Evolutionary conservation across 2,113 vertebrate species (phyloP).

Genomic region (Acanthisitta chloris): DNA sequence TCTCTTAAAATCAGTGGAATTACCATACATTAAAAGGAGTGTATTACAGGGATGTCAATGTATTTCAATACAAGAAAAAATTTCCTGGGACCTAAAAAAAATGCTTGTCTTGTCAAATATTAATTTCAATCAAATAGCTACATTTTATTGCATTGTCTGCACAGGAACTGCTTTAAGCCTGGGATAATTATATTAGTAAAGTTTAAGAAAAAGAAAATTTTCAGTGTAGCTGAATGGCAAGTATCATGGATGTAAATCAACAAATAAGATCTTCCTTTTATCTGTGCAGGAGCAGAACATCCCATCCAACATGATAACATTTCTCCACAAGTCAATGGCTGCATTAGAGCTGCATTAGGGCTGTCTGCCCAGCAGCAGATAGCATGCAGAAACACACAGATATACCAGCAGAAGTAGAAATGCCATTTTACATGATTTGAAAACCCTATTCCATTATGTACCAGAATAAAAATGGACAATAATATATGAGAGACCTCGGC

Average conservation of each 20-base stretch:
- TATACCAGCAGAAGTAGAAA: neutral
- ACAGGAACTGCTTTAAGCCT: neutral
- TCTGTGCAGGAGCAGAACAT: neutral
- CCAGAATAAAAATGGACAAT: neutral
- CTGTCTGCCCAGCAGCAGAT: neutral
- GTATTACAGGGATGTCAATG: neutral
- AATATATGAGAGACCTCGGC: neutral
- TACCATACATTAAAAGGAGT: neutral
- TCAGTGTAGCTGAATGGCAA: neutral
- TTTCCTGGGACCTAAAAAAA: neutral
- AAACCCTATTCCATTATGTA: neutral
- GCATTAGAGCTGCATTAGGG: neutral
- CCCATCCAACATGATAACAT: accelerated
- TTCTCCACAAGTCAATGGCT: neutral
- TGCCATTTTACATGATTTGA: neutral
- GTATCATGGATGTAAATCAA: neutral
- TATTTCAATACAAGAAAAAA: neutral
- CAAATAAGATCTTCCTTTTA: neutral
- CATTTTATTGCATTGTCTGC: neutral
- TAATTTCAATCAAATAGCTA: neutral
- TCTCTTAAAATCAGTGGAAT: neutral
- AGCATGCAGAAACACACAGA: neutral
- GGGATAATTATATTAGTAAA: neutral
- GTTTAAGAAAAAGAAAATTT: neutral
- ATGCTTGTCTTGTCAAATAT: neutral